Conservation (phyloP, 2,113 vertebrate genomes). For the Phylloscopus whistleri region DNA sequence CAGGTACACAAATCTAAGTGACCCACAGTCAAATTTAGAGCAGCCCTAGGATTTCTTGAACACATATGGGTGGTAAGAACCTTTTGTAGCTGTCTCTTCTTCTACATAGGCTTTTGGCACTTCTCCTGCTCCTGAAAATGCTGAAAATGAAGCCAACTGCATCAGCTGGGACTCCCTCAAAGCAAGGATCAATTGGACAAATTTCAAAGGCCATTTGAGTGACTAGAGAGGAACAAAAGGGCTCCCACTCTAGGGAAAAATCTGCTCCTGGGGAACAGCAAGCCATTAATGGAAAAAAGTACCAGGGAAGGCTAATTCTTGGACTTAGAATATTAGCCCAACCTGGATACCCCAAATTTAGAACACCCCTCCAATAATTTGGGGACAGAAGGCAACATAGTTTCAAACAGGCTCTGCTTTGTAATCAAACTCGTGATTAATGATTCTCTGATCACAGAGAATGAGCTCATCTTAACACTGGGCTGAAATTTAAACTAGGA, state of each 20-base stretch:
- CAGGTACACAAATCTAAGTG: background rate
- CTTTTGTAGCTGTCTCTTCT: constrained; percentile 5
- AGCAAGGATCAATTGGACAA: constrained; percentile 49
- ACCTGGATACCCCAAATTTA: background rate
- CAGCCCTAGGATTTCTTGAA: background rate
- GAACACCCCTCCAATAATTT: background rate
- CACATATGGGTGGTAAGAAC: background rate
- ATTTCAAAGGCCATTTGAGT: constrained; percentile 36
- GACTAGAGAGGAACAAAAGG: constrained; percentile 14
- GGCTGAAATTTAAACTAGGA: background rate
- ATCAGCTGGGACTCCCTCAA: constrained; percentile 47
- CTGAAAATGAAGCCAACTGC: constrained; percentile 26
- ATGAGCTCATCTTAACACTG: background rate
- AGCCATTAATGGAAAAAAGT: background rate
- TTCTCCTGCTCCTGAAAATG: constrained; percentile 14
- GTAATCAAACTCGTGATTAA: background rate
- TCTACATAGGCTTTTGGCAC: constrained; percentile 34
- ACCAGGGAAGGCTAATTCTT: background rate
- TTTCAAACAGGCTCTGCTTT: background rate
- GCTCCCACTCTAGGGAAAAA: background rate
- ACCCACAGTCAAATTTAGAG: background rate
- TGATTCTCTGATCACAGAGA: background rate
- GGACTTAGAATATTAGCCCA: background rate
- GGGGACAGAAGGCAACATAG: background rate
- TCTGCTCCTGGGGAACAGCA: background rate